Evolutionary conservation across 2,113 vertebrate species (phyloP).

Genomic region (Xenopus laevis): DNA sequence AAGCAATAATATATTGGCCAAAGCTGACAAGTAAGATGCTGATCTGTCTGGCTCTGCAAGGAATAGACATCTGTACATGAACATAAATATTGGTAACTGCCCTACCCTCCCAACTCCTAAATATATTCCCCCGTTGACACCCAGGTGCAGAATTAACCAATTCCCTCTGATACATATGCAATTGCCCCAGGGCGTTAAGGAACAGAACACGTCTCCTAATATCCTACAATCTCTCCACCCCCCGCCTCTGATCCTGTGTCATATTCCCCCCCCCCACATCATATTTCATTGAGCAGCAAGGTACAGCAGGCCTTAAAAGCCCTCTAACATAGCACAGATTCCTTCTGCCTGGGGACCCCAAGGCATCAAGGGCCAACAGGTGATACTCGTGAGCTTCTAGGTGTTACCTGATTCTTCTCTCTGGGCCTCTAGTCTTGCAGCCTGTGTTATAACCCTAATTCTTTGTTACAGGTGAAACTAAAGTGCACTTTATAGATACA

Average conservation of each 20-base stretch:
- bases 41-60: too few relatives aligned
- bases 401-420: neutral
- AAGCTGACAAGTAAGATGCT: too few relatives aligned
- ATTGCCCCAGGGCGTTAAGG: neutral
- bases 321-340: slow-evolving; percentile 41
- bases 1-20: too few relatives aligned
- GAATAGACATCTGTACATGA: too few relatives aligned
- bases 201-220: neutral
- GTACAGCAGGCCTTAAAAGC: slow-evolving; percentile 39
- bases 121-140: neutral
- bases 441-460: neutral
- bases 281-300: slow-evolving; percentile 32
- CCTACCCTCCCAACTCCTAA: neutral
- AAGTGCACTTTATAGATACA: neutral
- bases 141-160: slow-evolving; percentile 31
- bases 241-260: slow-evolving; percentile 7
- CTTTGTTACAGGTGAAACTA: neutral
- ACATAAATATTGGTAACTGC: neutral
- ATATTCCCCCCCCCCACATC: slow-evolving; percentile 33
- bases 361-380: slow-evolving; percentile 42
- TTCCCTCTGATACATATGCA: neutral
- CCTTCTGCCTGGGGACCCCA: slow-evolving; percentile 27
- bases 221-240: slow-evolving; percentile 7
- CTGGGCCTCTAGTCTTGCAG: neutral
- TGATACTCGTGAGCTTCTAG: slow-evolving; percentile 1